A percentile compares a stretch with the other conserved stretches of the same genome.
phyloP scores from a whole-genome alignment of 2,888 invertebrate genomes.

The Prosopocoilus inquinatus region DNA sequence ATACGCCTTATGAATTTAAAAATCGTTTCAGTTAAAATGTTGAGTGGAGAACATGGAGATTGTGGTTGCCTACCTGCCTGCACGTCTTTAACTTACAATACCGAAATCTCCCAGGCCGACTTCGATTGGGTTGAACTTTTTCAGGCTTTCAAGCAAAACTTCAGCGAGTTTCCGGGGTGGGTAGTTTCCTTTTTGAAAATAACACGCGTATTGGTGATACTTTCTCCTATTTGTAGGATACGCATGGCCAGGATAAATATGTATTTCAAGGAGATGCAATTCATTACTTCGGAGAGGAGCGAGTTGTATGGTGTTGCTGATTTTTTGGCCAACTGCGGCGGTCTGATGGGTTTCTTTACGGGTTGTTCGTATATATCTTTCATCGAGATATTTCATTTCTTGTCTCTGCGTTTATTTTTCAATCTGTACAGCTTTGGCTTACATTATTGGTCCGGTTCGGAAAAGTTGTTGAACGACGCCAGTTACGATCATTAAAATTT shows the following conservation, averaged over 20 bases:
- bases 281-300: conserved; percentile 56
- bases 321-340: conserved; percentile 59
- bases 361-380: conserved; percentile 65
- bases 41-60: background rate
- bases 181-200: background rate
- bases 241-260: conserved; percentile 63
- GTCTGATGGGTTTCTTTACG: conserved; percentile 60
- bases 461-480: conserved; percentile 36
- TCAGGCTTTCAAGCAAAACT: conserved; percentile 52
- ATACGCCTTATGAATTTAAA: no score
- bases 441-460: conserved; percentile 47
- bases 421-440: conserved; percentile 52
- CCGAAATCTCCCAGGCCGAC: conserved; percentile 70
- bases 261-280: conserved; percentile 69
- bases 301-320: conserved; percentile 59
- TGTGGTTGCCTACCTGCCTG: conserved; percentile 66
- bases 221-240: conserved; percentile 46
- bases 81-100: conserved; percentile 68
- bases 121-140: conserved; percentile 63
- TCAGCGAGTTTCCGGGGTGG: conserved; percentile 48
- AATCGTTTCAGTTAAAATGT: conserved; percentile 3
- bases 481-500: conserved; percentile 20
- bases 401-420: conserved; percentile 53
- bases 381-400: conserved; percentile 61
- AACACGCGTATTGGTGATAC: background rate